A percentile compares a stretch with the other conserved stretches of the same genome.
Evolutionary conservation across 2,888 invertebrate genomes (phyloP).

Genomic region (Allygus modestus): DNA sequence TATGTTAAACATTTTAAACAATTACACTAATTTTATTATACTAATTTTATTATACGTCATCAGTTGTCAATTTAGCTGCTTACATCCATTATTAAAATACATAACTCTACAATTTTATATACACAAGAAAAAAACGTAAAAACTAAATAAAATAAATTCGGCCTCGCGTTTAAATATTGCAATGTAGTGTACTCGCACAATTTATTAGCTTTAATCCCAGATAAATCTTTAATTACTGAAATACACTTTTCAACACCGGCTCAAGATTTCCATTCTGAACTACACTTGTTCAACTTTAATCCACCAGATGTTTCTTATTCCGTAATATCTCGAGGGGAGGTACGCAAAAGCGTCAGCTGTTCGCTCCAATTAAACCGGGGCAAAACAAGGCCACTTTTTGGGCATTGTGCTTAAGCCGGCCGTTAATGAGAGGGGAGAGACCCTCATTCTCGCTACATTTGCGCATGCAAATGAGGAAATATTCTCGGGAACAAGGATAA

Average conservation of each 20-base stretch:
- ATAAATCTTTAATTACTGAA: too few relatives aligned
- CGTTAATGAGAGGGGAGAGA: conserved; percentile 38
- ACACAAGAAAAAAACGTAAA: too few relatives aligned
- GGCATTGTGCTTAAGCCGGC: conserved; percentile 45
- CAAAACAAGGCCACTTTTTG: conserved; percentile 22
- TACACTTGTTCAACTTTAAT: conserved; percentile 22
- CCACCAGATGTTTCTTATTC: conserved; percentile 3
- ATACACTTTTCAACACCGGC: not conserved
- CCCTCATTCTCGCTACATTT: conserved; percentile 49
- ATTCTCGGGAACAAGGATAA: not conserved
- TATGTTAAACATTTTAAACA: too few relatives aligned
- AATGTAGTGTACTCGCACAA: too few relatives aligned
- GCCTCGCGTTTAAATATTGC: too few relatives aligned
- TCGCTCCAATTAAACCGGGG: conserved; percentile 47
- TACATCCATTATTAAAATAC: too few relatives aligned
- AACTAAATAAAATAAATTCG: too few relatives aligned
- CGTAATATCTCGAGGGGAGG: not conserved
- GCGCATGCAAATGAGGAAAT: conserved; percentile 44
- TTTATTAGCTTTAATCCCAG: too few relatives aligned
- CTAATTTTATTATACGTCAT: too few relatives aligned
- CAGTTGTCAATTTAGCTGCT: too few relatives aligned
- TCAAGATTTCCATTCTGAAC: not conserved
- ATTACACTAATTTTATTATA: too few relatives aligned
- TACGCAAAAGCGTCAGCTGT: conserved; percentile 17
- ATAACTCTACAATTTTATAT: too few relatives aligned